Evolutionary conservation across 2,797 vertebrate genomes (phyloP).

Genomic region (Bradypodion ventrale): DNA sequence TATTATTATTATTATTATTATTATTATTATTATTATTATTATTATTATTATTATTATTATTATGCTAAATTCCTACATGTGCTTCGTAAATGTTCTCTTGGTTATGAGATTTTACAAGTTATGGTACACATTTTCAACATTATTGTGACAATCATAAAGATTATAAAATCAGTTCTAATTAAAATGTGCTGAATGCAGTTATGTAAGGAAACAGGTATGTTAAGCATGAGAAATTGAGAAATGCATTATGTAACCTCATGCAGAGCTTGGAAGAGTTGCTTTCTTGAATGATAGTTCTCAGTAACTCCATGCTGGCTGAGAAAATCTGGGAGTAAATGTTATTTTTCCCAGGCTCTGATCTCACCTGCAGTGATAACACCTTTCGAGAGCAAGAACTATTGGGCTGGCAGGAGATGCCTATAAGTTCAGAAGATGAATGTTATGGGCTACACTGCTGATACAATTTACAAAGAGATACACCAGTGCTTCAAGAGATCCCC

Average conservation of each 20-base stretch:
- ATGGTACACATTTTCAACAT: not conserved
- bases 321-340: no score
- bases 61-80: no score
- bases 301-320: no score
- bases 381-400: not conserved
- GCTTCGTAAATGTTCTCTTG: not conserved
- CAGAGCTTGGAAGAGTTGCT: no score
- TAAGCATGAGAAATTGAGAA: not conserved
- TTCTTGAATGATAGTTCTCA: no score
- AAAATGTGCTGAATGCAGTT: no score
- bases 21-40: no score
- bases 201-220: not conserved
- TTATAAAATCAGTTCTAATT: not conserved
- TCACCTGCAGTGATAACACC: not conserved
- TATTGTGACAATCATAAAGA: not conserved
- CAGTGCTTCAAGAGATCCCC: not conserved
- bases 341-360: not conserved
- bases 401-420: not conserved
- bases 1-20: no score
- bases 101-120: not conserved
- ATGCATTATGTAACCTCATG: not conserved
- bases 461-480: not conserved
- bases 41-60: no score
- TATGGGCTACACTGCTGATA: not conserved
- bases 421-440: not conserved